phyloP scores from a whole-genome alignment of 2,888 invertebrate species.

The Eristalis arbustorum region DNA sequence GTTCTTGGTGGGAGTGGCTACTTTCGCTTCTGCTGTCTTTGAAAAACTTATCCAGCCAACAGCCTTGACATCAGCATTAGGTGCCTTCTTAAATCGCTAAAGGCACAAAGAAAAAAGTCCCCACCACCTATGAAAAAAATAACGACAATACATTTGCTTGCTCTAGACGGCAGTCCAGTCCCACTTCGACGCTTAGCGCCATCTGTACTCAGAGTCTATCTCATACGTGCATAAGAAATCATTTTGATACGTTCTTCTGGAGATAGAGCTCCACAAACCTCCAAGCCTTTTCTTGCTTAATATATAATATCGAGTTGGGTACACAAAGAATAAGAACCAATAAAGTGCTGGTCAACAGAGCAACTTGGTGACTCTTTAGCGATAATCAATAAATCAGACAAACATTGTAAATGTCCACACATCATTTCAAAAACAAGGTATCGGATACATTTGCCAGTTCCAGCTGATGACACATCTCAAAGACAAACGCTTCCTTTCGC shows the following conservation, averaged over 20 bases:
- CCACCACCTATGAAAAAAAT: no score
- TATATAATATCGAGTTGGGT: no score
- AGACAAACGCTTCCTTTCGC: slow-evolving; percentile 9
- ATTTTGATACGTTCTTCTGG: no score
- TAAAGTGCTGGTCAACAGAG: background rate
- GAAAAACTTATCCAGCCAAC: no score
- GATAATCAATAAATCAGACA: background rate
- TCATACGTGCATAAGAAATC: no score
- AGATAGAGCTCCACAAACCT: background rate
- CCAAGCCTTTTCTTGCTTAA: background rate
- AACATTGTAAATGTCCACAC: background rate
- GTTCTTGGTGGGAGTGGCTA: no score
- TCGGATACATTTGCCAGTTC: background rate
- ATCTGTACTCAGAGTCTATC: no score
- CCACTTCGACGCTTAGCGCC: no score
- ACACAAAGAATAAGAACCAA: background rate
- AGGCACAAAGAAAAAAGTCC: no score
- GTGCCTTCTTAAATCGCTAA: no score
- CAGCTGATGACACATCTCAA: slow-evolving; percentile 21
- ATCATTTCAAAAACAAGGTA: background rate
- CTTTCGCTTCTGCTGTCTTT: no score
- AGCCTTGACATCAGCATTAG: no score
- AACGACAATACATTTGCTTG: background rate
- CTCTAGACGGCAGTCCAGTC: background rate
- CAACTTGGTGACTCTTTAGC: background rate